Conservation (phyloP, 2,113 vertebrate species). For the Xenotilapia caudafasciata region DNA sequence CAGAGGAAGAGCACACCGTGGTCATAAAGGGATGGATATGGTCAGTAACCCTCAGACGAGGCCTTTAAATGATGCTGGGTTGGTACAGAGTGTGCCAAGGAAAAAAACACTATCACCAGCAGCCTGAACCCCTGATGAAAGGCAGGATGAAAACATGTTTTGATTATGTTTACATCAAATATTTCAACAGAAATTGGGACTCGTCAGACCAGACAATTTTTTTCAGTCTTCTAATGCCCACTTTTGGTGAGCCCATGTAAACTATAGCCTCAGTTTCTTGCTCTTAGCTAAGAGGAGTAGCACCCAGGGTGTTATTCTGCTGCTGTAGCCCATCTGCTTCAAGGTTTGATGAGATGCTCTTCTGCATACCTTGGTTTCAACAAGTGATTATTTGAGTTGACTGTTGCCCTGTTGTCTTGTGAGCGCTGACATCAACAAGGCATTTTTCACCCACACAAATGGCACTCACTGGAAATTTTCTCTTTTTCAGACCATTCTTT, state of each 20-base stretch:
- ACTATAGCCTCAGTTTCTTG: background rate
- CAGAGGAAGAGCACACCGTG: background rate
- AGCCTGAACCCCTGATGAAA: background rate
- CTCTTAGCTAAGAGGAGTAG: background rate
- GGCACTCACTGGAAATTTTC: background rate
- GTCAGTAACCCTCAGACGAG: background rate
- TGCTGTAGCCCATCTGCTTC: background rate
- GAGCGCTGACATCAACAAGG: background rate
- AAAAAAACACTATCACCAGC: background rate
- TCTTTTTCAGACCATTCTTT: background rate
- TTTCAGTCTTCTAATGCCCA: background rate
- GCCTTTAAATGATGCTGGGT: background rate
- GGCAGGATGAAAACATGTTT: background rate
- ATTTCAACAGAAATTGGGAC: background rate
- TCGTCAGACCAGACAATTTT: background rate
- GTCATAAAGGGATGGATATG: background rate
- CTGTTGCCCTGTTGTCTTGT: background rate
- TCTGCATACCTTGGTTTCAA: background rate
- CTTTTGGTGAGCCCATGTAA: background rate
- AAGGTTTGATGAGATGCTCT: background rate
- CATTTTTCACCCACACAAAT: background rate
- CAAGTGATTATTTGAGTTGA: background rate
- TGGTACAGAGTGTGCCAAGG: background rate
- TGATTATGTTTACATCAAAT: background rate
- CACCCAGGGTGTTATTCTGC: background rate